Percentiles rank a stretch among this genome's conserved stretches.
These are phyloP conservation scores for Xylocopa sonorina DNA, from an alignment of 1,140 invertebrate genomes.

Conservation along the genomic window DNA sequence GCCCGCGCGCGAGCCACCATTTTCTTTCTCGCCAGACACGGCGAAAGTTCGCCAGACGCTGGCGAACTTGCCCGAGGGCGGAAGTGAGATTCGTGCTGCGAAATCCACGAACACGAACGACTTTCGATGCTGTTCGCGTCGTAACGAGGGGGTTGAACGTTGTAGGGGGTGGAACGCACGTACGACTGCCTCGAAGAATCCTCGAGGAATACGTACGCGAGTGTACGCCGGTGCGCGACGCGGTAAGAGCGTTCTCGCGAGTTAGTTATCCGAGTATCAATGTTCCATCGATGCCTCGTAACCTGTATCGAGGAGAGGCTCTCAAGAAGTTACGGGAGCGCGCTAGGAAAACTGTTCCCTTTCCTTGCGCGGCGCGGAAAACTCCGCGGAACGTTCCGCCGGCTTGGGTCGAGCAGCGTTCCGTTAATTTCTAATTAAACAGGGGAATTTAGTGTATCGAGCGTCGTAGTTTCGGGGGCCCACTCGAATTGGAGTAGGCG, in stretches of 20 bases:
- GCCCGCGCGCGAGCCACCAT: neutral
- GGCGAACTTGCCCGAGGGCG: neutral
- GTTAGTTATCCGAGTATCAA: constrained; percentile 18
- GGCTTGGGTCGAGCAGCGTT: neutral
- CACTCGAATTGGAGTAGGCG: constrained; percentile 9
- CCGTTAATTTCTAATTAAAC: constrained; percentile 60
- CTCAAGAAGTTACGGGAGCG: neutral
- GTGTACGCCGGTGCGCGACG: neutral
- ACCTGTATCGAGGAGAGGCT: neutral
- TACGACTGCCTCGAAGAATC: neutral
- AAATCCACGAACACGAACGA: too few relatives aligned
- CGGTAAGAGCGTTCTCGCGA: too few relatives aligned
- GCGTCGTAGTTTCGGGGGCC: constrained; percentile 35
- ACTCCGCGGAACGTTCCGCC: neutral
- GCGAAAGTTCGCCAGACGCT: neutral
- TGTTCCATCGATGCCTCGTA: neutral
- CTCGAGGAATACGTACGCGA: neutral
- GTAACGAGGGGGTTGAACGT: too few relatives aligned
- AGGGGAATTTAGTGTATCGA: constrained; percentile 43
- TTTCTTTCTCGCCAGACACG: neutral
- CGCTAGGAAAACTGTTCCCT: neutral
- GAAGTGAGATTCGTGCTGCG: too few relatives aligned
- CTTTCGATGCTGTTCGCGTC: too few relatives aligned
- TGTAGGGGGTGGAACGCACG: too few relatives aligned
- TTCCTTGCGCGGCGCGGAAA: neutral